Base-by-base conservation (phyloP, 1,140 invertebrate species). In the Drosophila saltans region DNA sequence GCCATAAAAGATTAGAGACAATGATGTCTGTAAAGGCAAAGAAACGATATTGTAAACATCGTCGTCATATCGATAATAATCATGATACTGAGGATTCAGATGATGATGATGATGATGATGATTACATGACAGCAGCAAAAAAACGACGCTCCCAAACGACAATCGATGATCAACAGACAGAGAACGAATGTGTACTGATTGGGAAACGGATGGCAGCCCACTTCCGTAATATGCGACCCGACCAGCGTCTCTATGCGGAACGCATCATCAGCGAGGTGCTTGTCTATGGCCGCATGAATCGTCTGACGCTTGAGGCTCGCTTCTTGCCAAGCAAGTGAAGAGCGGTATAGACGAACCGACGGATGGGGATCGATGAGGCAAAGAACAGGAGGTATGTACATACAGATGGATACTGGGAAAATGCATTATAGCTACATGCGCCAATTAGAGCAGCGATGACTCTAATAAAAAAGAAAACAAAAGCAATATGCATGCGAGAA, bases 251-350 rank as follows among this genome's bases (percentile, higher is more conserved):
- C 24, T 88, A 60, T 10, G 83, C 83, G 11, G 83, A 86, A 33
- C 65, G 83, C 60, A 89, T 88, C 52, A 88, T 88, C 45, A 78
- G 80, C 24, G 85, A 88, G 33, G 84, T 88, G 52, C 58, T 88
- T 1, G 74, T 88, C 36, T 88, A 71, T 30, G 84, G 84, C 1
- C 80, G 84, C 2, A 80, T 88, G 80, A 81, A 88, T 73, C 80
- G 69, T 1, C 58, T 88, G 5, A 78, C 83, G 1, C 41, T 88
- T 7, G 68, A 83, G 4, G 63, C 83, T 0, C 67, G 71, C 1
- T 88, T 88, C 45, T 26, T 80, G 57, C 68, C 84, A 24, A 67
- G 24, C 21, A 52, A 52, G 21, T 52, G 21, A 52, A 26, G 2
- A n/a, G 3, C 7, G 24, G 2, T 48, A 9, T 36, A 36, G 33